A percentile compares a stretch with the other conserved stretches of the same genome.
These are phyloP conservation scores for Aurelia sp. DNA, from an alignment of 30 jellyfish, hydroid and myxozoan species.

Conservation along the genomic window DNA sequence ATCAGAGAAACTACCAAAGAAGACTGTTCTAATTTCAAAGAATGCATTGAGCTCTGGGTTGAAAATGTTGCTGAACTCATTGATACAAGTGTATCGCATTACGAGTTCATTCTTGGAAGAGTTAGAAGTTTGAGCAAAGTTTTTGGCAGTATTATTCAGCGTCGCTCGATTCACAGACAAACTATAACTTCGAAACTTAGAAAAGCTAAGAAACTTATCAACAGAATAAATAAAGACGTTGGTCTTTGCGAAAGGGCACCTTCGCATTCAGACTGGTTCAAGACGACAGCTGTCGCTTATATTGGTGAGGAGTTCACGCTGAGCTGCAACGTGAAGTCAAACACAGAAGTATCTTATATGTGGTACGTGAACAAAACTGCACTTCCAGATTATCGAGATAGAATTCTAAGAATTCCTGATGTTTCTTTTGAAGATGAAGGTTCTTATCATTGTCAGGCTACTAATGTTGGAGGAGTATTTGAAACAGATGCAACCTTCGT, in stretches of 20 bases:
- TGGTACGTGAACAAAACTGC: constrained; percentile 83
- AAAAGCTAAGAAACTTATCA: not conserved
- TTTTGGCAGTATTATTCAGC: not conserved
- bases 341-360: constrained; percentile 32
- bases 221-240: constrained; percentile 1
- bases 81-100: constrained; percentile 53
- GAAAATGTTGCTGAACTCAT: constrained; percentile 33
- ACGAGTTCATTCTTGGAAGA: not conserved
- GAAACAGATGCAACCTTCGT: constrained; percentile 64
- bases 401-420: constrained; percentile 31
- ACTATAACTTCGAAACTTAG: not conserved
- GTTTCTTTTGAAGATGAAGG: constrained; percentile 73
- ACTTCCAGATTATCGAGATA: constrained; percentile 58
- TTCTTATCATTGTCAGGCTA: constrained; percentile 67
- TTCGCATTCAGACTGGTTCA: not conserved
- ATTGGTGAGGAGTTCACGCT: constrained; percentile 64
- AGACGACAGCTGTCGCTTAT: constrained; percentile 69
- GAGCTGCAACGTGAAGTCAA: constrained; percentile 48
- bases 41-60: constrained; percentile 51
- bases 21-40: constrained; percentile 63
- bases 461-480: constrained; percentile 48
- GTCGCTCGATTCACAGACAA: not conserved
- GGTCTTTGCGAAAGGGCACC: constrained; percentile 75
- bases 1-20: constrained; percentile 28
- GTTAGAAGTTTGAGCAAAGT: not conserved